Evolutionary conservation across 1,140 invertebrate species (phyloP).

Genomic region (Drosophila mauritiana): DNA sequence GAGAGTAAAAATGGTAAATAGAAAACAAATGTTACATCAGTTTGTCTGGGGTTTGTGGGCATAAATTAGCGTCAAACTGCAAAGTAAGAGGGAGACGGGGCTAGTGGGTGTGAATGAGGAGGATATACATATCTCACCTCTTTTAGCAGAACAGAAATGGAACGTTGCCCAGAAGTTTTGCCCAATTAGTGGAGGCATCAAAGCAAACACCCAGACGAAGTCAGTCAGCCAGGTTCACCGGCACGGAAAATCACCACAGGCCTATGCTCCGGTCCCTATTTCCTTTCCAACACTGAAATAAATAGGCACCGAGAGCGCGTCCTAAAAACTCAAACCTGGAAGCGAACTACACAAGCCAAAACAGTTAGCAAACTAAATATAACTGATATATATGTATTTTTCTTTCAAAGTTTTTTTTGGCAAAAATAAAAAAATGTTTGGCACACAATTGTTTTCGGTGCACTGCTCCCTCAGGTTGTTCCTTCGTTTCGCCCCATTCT

Average conservation of each 20-base stretch:
- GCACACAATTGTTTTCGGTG: background rate
- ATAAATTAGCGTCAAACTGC: constrained; percentile 69
- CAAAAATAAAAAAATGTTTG: no score
- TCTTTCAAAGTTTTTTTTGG: no score
- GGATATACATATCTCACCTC: constrained; percentile 42
- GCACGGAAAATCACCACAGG: constrained; percentile 71
- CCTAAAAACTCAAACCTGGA: no score
- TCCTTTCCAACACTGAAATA: background rate
- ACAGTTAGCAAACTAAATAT: no score
- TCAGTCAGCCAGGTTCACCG: constrained; percentile 57
- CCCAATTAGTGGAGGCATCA: constrained; percentile 67
- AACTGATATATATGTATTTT: no score
- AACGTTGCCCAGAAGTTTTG: constrained; percentile 58
- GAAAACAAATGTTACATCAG: constrained; percentile 81
- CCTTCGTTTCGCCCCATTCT: constrained; percentile 21
- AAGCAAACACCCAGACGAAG: constrained; percentile 35
- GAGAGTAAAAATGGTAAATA: constrained; percentile 48
- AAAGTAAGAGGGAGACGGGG: constrained; percentile 1
- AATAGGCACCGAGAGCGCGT: background rate
- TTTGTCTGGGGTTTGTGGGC: constrained; percentile 42
- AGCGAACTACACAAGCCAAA: no score
- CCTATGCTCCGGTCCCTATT: constrained; percentile 6
- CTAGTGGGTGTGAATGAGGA: constrained; percentile 23
- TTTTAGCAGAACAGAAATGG: constrained; percentile 20
- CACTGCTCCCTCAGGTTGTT: constrained; percentile 23